Evolutionary conservation across 2,113 vertebrate genomes (phyloP), one percentile per base, ranked within the genome.

Genomic region (Caretta caretta): DNA sequence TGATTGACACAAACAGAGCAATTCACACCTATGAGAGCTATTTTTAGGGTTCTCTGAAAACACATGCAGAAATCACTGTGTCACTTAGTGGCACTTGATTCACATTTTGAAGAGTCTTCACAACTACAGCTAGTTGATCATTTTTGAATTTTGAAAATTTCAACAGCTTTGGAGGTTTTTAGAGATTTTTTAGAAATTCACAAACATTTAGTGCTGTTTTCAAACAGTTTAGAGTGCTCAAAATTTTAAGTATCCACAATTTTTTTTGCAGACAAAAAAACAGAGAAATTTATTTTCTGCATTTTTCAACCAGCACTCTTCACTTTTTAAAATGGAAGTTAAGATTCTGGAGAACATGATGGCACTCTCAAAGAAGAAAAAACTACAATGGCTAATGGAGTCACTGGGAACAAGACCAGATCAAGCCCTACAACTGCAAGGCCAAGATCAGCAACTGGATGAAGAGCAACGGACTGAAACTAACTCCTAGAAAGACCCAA

Each of bases 401-500:
- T 25, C 82, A 94, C 87, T 87, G 82, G 90, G 92, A 94, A 76
- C 90, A 96, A 94, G 0, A 1, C 1, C 7, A 20, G 94, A 93
- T 92, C 69, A 83, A 76, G 50, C 69, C 29, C 35, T 86, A 19
- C 49, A 89, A 93, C 42, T 84, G 85, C 35, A 49, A 82, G 87
- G 69, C 91, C 48, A 93, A 94, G 93, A 94, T 86, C 76, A 96
- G 14, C 89, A 96, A 89, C 49, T 94, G 91, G 83, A 59, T 94
- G 95, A 97, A 93, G 76, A 94, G 83, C 87, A 95, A 51, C 91
- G 88, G 90, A 78, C 93, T 87, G 93, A 89, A 95, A 90, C 59
- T 46, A 76, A 78, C 22, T 42, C 72, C 72, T 54, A 69, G 38
- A 89, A 96, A 80, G 59, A 82, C 22, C 25, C 76, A 92, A 94